Conservation (phyloP, 2,797 vertebrate genomes). For the Prunella strophiata region DNA sequence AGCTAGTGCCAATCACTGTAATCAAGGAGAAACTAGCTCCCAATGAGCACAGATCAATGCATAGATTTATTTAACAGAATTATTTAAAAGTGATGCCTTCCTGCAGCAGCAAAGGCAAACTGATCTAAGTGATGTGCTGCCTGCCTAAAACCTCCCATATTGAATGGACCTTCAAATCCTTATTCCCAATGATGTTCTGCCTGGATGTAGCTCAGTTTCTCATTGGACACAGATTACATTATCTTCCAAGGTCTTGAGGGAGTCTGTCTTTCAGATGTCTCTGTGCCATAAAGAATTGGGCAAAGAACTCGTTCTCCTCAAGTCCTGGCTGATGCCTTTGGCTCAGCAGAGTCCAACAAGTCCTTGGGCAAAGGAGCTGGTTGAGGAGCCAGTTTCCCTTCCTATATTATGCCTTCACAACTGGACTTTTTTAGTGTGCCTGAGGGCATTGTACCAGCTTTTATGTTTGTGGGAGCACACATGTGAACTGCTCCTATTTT, state of each 20-base stretch:
- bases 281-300: background rate
- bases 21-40: background rate
- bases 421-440: background rate
- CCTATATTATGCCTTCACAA: background rate
- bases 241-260: background rate
- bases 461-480: background rate
- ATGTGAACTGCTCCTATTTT: background rate
- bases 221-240: background rate
- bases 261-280: background rate
- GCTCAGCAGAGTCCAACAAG: background rate
- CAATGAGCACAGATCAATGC: background rate
- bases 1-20: background rate
- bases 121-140: background rate
- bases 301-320: background rate
- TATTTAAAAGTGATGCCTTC: background rate
- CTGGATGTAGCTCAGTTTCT: background rate
- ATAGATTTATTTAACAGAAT: background rate
- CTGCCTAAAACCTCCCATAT: rapidly evolving
- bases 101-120: background rate
- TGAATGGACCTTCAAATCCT: background rate
- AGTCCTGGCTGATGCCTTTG: background rate
- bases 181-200: background rate
- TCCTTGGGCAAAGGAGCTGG: background rate
- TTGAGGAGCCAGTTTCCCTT: background rate
- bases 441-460: background rate